Percentiles rank a stretch among this genome's conserved stretches.
These are phyloP conservation scores for Parasteatoda tepidariorum DNA, from an alignment of 1,140 invertebrate species.

Conservation along the genomic window DNA sequence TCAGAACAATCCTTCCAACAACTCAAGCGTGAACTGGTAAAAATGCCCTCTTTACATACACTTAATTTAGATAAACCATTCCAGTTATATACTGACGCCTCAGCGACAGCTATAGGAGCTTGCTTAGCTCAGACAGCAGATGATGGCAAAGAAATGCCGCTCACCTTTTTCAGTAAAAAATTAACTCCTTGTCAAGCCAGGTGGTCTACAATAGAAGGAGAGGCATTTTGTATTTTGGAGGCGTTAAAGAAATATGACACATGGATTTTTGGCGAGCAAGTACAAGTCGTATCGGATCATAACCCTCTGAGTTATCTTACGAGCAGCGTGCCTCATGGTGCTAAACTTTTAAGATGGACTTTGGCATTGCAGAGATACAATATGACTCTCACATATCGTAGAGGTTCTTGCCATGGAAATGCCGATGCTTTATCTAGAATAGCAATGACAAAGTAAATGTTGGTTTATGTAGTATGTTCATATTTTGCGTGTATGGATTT, in stretches of 20 bases:
- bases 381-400: no score
- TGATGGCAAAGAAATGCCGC: neutral
- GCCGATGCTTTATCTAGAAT: no score
- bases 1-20: no score
- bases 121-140: neutral
- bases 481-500: no score
- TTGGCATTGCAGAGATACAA: no score
- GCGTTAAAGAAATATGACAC: constrained; percentile 63
- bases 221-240: constrained; percentile 63
- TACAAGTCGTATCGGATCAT: constrained; percentile 63
- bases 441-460: no score
- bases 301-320: constrained; percentile 60
- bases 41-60: neutral
- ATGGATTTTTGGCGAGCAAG: constrained; percentile 62
- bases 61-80: neutral
- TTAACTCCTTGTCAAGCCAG: constrained; percentile 52
- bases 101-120: neutral
- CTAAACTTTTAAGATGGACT: constrained; percentile 36
- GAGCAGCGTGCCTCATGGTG: constrained; percentile 46
- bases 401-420: no score
- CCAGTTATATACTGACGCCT: constrained; percentile 30
- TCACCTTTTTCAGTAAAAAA: constrained; percentile 45
- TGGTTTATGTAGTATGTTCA: no score
- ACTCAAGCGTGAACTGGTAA: neutral
- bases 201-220: constrained; percentile 62